phyloP scores from a whole-genome alignment of 2,888 invertebrate genomes.

The Platycheirus albimanus region DNA sequence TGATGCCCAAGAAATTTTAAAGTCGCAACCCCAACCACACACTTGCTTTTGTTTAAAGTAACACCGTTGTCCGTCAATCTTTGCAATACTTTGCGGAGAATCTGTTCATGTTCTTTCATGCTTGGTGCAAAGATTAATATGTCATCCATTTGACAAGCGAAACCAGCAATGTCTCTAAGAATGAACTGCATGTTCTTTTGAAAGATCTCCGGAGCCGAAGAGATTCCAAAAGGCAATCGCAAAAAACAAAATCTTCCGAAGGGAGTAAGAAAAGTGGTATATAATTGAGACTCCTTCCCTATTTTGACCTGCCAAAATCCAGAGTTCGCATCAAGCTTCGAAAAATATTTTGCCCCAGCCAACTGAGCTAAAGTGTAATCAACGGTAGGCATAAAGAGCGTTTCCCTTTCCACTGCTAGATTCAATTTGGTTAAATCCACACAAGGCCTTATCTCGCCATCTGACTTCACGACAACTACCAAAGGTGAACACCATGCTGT shows the following conservation, averaged over 20 bases:
- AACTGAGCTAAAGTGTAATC: too few relatives aligned
- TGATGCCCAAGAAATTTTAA: constrained; percentile 47
- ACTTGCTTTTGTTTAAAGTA: constrained; percentile 54
- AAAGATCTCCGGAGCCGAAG: constrained; percentile 47
- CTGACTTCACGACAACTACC: too few relatives aligned
- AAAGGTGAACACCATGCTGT: constrained; percentile 27
- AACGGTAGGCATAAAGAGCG: too few relatives aligned
- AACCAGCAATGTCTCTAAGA: constrained; percentile 29
- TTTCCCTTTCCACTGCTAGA: too few relatives aligned
- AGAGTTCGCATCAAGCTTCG: too few relatives aligned
- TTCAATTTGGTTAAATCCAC: too few relatives aligned
- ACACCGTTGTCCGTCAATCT: constrained; percentile 25
- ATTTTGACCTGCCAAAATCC: too few relatives aligned
- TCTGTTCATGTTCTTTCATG: constrained; percentile 31
- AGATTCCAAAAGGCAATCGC: constrained; percentile 51
- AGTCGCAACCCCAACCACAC: constrained; percentile 32
- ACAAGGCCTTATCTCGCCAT: too few relatives aligned
- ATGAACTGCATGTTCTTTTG: constrained; percentile 42
- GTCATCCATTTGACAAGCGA: constrained; percentile 55
- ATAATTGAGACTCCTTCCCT: too few relatives aligned
- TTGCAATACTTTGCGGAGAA: constrained; percentile 24
- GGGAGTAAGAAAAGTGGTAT: too few relatives aligned
- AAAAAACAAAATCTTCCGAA: constrained; percentile 58
- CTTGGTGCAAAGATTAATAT: constrained; percentile 40
- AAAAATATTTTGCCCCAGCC: too few relatives aligned